Evolutionary conservation across 2,113 vertebrate species (phyloP).

Genomic region (Circaetus cinerascens): DNA sequence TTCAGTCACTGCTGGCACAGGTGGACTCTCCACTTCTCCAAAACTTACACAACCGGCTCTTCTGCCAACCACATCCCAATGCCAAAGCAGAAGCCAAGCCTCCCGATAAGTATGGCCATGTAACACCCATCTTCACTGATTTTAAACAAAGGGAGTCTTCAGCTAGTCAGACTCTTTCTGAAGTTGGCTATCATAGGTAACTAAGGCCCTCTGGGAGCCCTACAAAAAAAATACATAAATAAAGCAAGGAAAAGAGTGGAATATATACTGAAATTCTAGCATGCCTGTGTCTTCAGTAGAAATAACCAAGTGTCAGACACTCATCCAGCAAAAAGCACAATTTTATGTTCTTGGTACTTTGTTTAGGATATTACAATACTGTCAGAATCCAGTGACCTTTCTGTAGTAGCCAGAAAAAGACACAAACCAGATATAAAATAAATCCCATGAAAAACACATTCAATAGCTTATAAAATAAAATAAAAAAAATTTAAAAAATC

Average conservation of each 20-base stretch:
- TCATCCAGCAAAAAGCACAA: neutral
- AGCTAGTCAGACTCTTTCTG: neutral
- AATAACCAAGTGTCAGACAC: neutral
- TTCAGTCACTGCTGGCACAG: neutral
- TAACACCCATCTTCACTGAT: neutral
- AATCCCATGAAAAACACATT: neutral
- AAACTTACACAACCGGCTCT: neutral
- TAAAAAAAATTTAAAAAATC: neutral
- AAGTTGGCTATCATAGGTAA: neutral
- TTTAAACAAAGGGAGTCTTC: neutral
- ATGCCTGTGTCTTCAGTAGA: neutral
- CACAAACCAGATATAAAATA: neutral
- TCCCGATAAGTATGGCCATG: fast-evolving
- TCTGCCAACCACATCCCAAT: neutral
- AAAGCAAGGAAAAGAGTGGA: neutral
- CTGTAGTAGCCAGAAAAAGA: neutral
- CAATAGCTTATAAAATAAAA: neutral
- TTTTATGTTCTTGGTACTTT: neutral
- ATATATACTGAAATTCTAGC: neutral
- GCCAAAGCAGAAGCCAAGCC: neutral
- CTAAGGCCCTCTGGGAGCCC: neutral
- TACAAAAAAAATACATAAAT: neutral
- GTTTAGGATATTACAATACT: neutral
- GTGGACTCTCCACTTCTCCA: neutral
- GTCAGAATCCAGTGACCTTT: neutral